Evolutionary conservation across 2,113 vertebrate species (phyloP), one percentile per base, ranked within the genome.

Genomic region (Melanerpes formicivorus): DNA sequence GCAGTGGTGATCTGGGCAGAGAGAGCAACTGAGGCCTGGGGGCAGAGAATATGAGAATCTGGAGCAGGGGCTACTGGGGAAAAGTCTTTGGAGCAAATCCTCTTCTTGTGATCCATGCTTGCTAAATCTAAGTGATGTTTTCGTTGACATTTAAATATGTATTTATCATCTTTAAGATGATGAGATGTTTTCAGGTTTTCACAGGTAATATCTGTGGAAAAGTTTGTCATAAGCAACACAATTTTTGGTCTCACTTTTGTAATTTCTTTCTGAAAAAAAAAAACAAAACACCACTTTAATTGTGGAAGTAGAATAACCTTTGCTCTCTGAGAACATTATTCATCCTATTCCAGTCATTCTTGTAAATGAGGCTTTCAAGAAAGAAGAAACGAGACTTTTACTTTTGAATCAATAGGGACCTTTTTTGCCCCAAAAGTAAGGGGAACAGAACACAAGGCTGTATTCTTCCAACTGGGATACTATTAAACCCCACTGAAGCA

Each of bases 121-220:
- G 72, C 59, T 92, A 54, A 26, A 87, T 26, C 15, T 34, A 44
- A 42, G 14, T 0, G 0, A 30, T 52, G 7, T 15, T 62, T 60
- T 34, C 32, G 21, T 72, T 0, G 0, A 14, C 0, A 0, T 46
- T 67, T 87, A 46, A 59, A 27, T n/a, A 48, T 26, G 13, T 37
- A n/a, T 32, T 89, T 75, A 13, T 78, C 8, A 6, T 62, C 37
- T 78, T 76, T 19, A 17, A 79, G 65, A 79, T 32, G 2, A 11
- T 27, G 82, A 30, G 25, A 19, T 6, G 5, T 30, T 70, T 80
- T 18, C 65, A 60, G 25, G 22, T 74, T 90, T 83, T 85, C 54
- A 32, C 62, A 71, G 72, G 72, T 93, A 75, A 2, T 29, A 26
- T 46, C 44, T 19, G 25, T 19, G 48, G 75, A 80, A 56, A 66